Base-by-base conservation (phyloP, 2,888 invertebrate species). In the Muschampia staudingeri region DNA sequence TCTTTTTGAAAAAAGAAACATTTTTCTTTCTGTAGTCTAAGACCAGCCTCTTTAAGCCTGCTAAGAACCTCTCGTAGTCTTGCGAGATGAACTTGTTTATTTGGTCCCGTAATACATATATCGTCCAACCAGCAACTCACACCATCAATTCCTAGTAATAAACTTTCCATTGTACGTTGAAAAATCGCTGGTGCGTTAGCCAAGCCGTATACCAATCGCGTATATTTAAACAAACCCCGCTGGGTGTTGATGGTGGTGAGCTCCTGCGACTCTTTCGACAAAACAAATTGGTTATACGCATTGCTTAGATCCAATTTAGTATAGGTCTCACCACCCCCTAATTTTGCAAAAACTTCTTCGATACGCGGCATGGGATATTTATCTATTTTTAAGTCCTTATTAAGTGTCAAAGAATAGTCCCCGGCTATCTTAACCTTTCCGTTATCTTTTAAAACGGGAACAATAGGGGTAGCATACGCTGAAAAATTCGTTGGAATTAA, bases 341-440 rank as follows among this genome's bases (percentile, higher is more conserved):
- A 67, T 25, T 76, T 80, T 4, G 76, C 37, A 65, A 80, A 80
- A 12, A 80, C 82, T 76, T 76, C 76, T 14, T 76, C 76, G 16
- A 76, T 76, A 6, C 76, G 56, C 3, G 76, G 76, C 67, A 69
- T 14, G 5, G 69, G 69, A 37, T 69, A 69, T 69, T 87, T 82
- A 72, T 89, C 88, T n/a, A 88, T 85, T 34, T 83, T 79, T 71
- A 90, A 78, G 67, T 77, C 78, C 34, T 86, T 84, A 78, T 89
- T 90, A 44, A 89, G 25, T 0, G 89, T 89, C 6, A 87, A 81
- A 12, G 89, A 88, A 77, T 82, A 90, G 76, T 88, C 87, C 0
- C 84, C 87, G 16, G 86, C 86, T 30, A 88, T 86, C 67, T 83
- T 83, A 11, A 86, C 61, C 16, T 76, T 82, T 1, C 86, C 86